Evolutionary conservation across 2,113 vertebrate genomes (phyloP).

Genomic region (Acrocephalus arundinaceus): DNA sequence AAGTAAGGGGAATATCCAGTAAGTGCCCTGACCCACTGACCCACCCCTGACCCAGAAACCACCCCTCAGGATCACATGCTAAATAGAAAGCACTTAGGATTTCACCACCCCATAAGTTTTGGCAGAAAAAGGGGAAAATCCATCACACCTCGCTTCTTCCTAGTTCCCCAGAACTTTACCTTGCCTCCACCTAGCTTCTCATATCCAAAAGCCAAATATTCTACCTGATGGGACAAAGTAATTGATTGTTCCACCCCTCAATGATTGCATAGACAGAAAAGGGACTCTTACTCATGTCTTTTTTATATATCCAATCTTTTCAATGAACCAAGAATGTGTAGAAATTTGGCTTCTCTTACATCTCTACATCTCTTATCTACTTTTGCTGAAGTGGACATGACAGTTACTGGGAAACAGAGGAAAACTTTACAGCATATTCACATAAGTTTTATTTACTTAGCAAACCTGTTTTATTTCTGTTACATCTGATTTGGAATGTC

Average conservation of each 20-base stretch:
- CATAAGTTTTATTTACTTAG: neutral
- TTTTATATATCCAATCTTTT: neutral
- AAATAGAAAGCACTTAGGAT: neutral
- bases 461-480: neutral
- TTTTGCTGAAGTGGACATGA: neutral
- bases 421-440: neutral
- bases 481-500: neutral
- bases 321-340: neutral
- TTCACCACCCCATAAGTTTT: fast-evolving
- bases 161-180: neutral
- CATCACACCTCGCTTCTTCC: neutral
- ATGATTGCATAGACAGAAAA: neutral
- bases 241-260: neutral
- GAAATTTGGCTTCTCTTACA: neutral
- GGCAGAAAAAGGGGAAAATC: neutral
- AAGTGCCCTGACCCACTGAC: neutral
- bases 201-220: neutral
- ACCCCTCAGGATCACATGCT: neutral
- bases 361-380: neutral
- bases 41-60: neutral
- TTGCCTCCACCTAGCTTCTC: too few species aligned
- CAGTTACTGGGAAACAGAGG: neutral
- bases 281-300: neutral
- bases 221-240: neutral
- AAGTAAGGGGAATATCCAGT: neutral